Evolutionary conservation across 2,888 invertebrate genomes (phyloP).

Genomic region (Drosophila helvetica): DNA sequence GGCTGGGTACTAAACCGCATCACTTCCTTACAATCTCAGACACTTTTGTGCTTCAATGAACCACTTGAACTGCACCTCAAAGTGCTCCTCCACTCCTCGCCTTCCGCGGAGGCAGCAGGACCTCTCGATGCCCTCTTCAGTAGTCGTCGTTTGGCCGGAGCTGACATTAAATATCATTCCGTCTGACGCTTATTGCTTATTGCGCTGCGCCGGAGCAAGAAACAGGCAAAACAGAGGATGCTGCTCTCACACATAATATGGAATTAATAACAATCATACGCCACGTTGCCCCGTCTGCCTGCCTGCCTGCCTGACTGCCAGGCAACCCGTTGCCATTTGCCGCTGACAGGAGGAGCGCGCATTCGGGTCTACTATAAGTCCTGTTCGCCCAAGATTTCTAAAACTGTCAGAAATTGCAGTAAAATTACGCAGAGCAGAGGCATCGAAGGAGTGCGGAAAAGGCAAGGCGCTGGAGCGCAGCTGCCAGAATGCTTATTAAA

Average conservation of each 20-base stretch:
- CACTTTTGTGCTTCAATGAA: conserved; percentile 30
- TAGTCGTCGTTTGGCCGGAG: conserved; percentile 20
- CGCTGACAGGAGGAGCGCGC: conserved; percentile 73
- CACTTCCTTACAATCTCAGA: conserved; percentile 32
- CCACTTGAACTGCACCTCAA: conserved; percentile 48
- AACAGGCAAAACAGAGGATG: conserved; percentile 24
- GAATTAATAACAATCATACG: conserved; percentile 79
- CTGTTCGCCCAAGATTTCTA: conserved; percentile 74
- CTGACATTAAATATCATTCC: conserved; percentile 74
- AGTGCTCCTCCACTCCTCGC: conserved; percentile 7
- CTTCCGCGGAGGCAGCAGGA: neutral
- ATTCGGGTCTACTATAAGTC: conserved; percentile 74
- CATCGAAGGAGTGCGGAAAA: neutral
- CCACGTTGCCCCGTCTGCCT: conserved; percentile 59
- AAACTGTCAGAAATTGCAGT: conserved; percentile 79
- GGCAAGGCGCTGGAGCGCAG: conserved; percentile 68
- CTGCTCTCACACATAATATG: conserved; percentile 65
- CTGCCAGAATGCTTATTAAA: conserved; percentile 78
- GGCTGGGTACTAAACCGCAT: conserved; percentile 15
- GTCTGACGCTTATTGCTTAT: conserved; percentile 77
- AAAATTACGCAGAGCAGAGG: conserved; percentile 64
- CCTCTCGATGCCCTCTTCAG: conserved; percentile 16
- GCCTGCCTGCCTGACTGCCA: neutral
- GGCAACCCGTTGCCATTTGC: conserved; percentile 59
- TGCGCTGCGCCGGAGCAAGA: conserved; percentile 47